Percentiles rank a stretch among this genome's conserved stretches.
phyloP scores from a whole-genome alignment of 2,797 vertebrate species.

The Australoheros facetus region DNA sequence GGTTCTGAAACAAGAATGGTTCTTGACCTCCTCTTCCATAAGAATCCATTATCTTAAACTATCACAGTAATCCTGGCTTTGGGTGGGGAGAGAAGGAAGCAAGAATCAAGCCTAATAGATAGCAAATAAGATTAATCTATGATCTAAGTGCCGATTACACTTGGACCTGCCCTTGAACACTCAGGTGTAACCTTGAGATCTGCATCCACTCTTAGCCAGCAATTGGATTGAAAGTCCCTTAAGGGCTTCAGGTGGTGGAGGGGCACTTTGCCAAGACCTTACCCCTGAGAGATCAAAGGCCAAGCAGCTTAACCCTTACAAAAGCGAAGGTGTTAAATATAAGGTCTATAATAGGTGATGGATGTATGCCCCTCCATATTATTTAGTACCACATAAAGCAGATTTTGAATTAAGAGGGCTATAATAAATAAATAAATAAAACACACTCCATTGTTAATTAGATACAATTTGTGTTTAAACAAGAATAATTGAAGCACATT shows the following conservation, averaged over 20 bases:
- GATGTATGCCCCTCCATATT: conserved; percentile 24
- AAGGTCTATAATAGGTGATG: conserved; percentile 70
- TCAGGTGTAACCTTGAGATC: conserved; percentile 99
- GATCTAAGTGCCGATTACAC: conserved; percentile 99
- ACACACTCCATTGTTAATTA: not conserved
- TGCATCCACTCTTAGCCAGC: conserved; percentile 91
- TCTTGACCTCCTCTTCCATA: conserved; percentile 97
- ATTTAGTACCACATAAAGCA: conserved; percentile 23
- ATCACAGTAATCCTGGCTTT: conserved; percentile 99
- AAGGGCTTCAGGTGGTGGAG: conserved; percentile 73
- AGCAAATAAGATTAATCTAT: conserved; percentile 99
- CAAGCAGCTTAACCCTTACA: conserved; percentile 83
- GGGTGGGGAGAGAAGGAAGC: conserved; percentile 94
- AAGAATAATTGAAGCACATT: not conserved
- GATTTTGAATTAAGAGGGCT: conserved; percentile 27
- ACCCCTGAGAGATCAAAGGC: conserved; percentile 80
- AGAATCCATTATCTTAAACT: conserved; percentile 99
- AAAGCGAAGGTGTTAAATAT: conserved; percentile 84
- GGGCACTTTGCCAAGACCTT: conserved; percentile 81
- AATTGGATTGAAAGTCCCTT: conserved; percentile 94
- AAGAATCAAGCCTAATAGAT: conserved; percentile 99
- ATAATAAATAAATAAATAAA: not conserved
- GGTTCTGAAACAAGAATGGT: conserved; percentile 97
- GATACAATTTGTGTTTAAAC: not conserved
- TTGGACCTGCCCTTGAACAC: conserved; percentile 99